Evolutionary conservation across 2,888 invertebrate species (phyloP).

Genomic region (Crioceris asparagi): DNA sequence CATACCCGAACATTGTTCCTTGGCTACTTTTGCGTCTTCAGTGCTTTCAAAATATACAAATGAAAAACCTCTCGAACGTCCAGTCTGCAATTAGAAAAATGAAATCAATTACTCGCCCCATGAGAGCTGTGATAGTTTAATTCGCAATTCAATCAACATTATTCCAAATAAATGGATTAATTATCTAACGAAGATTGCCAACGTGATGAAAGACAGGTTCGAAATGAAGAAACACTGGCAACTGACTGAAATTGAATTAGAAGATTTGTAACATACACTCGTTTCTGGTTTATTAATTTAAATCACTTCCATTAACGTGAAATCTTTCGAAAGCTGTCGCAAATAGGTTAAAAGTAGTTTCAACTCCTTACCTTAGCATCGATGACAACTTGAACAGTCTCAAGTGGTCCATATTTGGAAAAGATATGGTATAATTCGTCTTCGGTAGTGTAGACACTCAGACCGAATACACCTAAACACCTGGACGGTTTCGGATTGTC

Average conservation of each 20-base stretch:
- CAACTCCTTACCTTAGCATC: conserved; percentile 71
- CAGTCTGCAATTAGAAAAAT: conserved; percentile 50
- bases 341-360: neutral
- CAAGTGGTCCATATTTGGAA: conserved; percentile 83
- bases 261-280: too few relatives aligned
- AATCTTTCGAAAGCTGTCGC: too few relatives aligned
- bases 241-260: too few relatives aligned
- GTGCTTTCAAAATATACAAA: conserved; percentile 87
- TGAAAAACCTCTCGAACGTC: conserved; percentile 89
- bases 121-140: neutral
- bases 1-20: conserved; percentile 88
- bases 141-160: too few relatives aligned
- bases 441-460: conserved; percentile 88
- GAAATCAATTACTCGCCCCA: neutral
- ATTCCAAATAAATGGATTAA: too few relatives aligned
- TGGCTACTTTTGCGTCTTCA: conserved; percentile 86
- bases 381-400: conserved; percentile 87
- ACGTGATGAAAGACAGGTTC: too few relatives aligned
- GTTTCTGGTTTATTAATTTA: too few relatives aligned
- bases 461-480: conserved; percentile 90
- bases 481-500: conserved; percentile 81
- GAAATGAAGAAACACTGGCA: too few relatives aligned
- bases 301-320: too few relatives aligned
- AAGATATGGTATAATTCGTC: conserved; percentile 87
- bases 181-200: too few relatives aligned